Evolutionary conservation across 1,140 invertebrate species (phyloP).

Genomic region (Trichomalopsis sarcophagae): DNA sequence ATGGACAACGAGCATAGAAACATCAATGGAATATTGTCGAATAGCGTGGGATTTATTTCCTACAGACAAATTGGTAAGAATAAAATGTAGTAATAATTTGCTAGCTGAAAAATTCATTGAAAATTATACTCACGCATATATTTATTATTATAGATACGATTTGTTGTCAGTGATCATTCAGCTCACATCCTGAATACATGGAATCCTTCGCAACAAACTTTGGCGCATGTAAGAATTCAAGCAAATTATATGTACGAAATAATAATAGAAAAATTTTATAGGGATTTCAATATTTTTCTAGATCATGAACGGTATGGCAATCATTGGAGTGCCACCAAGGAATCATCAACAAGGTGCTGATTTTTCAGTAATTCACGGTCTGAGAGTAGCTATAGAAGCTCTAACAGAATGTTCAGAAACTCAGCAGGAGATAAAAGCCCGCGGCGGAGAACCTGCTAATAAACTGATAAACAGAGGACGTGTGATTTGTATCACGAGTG

Average conservation of each 20-base stretch:
- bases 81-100: conserved; percentile 25
- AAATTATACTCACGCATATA: conserved; percentile 19
- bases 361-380: conserved; percentile 87
- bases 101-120: background rate
- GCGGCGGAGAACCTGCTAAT: conserved; percentile 77
- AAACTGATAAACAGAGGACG: conserved; percentile 83
- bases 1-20: conserved; percentile 96
- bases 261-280: conserved; percentile 27
- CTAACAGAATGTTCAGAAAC: conserved; percentile 87
- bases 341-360: conserved; percentile 76
- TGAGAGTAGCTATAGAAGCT: conserved; percentile 90
- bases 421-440: conserved; percentile 78
- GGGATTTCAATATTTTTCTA: conserved; percentile 59
- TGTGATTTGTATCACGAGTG: conserved; percentile 92
- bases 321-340: conserved; percentile 81
- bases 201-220: conserved; percentile 86
- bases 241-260: background rate
- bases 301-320: conserved; percentile 84
- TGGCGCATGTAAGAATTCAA: conserved; percentile 81
- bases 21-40: conserved; percentile 94
- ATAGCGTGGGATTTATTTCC: conserved; percentile 98
- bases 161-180: conserved; percentile 88
- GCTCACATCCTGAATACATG: conserved; percentile 89
- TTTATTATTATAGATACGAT: conserved; percentile 80
- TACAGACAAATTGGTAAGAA: conserved; percentile 85